Conservation (phyloP, 1,140 invertebrate species). For the Eurosta solidaginis region DNA sequence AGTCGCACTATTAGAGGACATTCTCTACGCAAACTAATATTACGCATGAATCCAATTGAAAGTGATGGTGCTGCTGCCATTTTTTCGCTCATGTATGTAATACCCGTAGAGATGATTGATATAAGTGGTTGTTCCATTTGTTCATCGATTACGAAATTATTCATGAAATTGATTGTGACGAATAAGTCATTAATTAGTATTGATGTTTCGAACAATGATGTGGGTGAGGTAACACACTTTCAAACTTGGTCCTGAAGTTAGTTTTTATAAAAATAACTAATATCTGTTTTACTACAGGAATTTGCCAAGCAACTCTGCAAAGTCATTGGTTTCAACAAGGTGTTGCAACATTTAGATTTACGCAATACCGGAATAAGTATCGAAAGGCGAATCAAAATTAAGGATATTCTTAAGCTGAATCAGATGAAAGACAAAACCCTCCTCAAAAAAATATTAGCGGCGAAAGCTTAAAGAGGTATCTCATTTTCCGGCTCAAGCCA, state of each 20-base stretch:
- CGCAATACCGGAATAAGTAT: conserved; percentile 48
- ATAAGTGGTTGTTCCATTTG: conserved; percentile 48
- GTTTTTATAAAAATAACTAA: neutral
- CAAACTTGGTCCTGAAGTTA: neutral
- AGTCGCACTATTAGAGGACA: conserved; percentile 45
- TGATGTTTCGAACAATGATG: conserved; percentile 51
- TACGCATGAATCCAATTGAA: conserved; percentile 55
- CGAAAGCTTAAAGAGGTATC: neutral
- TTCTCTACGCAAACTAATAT: conserved; percentile 42
- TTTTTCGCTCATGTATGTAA: conserved; percentile 45
- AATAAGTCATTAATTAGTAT: conserved; percentile 45
- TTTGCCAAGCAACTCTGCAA: conserved; percentile 51
- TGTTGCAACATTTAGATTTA: conserved; percentile 47
- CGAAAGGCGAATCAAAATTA: conserved; percentile 43
- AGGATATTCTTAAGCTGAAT: conserved; percentile 44
- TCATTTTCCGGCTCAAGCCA: too few relatives aligned
- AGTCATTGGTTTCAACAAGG: conserved; percentile 49
- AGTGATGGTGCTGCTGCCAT: conserved; percentile 56
- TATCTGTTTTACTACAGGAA: conserved; percentile 34
- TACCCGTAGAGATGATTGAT: conserved; percentile 48
- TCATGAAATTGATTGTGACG: conserved; percentile 51
- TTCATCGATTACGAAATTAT: conserved; percentile 47
- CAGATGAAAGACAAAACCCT: neutral
- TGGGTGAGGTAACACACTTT: conserved; percentile 43
- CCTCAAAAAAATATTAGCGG: neutral